phyloP scores from a whole-genome alignment of 2,888 invertebrate genomes.

The Girardia tigrina region DNA sequence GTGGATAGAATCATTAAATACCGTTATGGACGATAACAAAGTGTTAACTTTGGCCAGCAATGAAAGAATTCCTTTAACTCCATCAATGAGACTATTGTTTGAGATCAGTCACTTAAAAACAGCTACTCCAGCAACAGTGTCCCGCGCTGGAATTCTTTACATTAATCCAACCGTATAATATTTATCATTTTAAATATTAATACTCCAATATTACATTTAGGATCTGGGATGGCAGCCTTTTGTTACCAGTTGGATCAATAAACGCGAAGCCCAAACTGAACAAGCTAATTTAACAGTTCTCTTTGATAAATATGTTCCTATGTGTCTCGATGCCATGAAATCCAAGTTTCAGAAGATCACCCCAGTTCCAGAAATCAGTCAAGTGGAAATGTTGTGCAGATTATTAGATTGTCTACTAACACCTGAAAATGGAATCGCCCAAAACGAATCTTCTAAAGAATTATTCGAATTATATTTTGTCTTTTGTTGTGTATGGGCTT shows the following conservation, averaged over 20 bases:
- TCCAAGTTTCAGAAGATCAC: slow-evolving; percentile 84
- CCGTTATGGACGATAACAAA: slow-evolving; percentile 97
- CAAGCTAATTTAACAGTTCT: slow-evolving; percentile 74
- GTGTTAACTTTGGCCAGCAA: slow-evolving; percentile 84
- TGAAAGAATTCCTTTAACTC: slow-evolving; percentile 80
- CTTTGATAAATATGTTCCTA: slow-evolving; percentile 86
- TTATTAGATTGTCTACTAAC: slow-evolving; percentile 69
- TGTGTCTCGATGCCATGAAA: slow-evolving; percentile 71
- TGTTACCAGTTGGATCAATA: slow-evolving; percentile 63
- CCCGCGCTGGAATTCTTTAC: slow-evolving; percentile 83
- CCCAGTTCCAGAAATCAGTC: slow-evolving; percentile 80
- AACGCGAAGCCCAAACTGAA: slow-evolving; percentile 53
- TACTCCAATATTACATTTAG: not conserved
- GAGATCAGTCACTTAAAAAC: slow-evolving; percentile 85
- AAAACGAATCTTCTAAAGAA: slow-evolving; percentile 77
- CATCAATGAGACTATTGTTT: slow-evolving; percentile 79
- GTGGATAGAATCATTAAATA: slow-evolving; percentile 94
- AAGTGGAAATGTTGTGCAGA: slow-evolving; percentile 75
- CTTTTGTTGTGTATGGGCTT: slow-evolving; percentile 88
- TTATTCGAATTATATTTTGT: slow-evolving; percentile 87
- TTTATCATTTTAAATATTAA: not conserved
- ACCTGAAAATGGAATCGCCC: slow-evolving; percentile 61
- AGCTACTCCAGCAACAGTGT: slow-evolving; percentile 90
- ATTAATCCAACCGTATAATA: slow-evolving; percentile 65
- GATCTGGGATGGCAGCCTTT: slow-evolving; percentile 88